Evolutionary conservation across 2,888 invertebrate genomes (phyloP).

Genomic region (Trachelus iudaicus): DNA sequence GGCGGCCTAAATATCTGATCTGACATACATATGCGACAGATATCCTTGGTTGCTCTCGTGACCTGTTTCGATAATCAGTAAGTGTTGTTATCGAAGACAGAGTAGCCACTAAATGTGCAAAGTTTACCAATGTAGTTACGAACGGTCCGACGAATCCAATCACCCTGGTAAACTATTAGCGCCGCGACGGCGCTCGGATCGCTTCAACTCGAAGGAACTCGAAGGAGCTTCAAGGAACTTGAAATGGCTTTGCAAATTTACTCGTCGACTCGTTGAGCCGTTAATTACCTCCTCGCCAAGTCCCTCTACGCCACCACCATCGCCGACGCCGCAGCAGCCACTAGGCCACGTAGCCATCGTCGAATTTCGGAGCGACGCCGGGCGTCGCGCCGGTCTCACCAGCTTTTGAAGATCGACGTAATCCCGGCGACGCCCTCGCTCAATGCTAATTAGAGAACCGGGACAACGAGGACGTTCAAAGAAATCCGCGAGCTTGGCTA

Average conservation of each 20-base stretch:
- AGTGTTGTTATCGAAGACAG: not conserved
- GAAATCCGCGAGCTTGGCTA: not conserved
- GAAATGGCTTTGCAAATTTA: constrained; percentile 64
- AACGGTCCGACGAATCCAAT: constrained; percentile 57
- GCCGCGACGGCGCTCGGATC: constrained; percentile 30
- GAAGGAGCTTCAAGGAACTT: constrained; percentile 49
- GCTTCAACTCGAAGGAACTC: constrained; percentile 43
- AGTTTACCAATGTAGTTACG: constrained; percentile 59
- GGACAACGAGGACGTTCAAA: not conserved
- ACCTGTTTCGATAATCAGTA: not conserved
- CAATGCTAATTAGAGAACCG: not conserved
- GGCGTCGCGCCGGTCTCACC: not conserved
- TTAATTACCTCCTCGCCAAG: constrained; percentile 49
- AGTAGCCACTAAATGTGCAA: constrained; percentile 50
- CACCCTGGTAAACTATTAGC: constrained; percentile 51
- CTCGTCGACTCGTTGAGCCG: constrained; percentile 48
- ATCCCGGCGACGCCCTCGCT: not conserved
- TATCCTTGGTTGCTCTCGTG: not conserved
- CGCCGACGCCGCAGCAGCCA: not conserved
- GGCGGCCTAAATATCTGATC: not conserved
- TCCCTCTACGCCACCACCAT: constrained; percentile 3
- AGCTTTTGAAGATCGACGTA: not conserved
- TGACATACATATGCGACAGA: not conserved
- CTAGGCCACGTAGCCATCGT: not conserved
- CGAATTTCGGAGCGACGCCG: not conserved